A percentile compares a stretch with the other conserved stretches of the same genome.
Evolutionary conservation across 2,888 invertebrate species (phyloP).

Genomic region (Lepidonotus clava): DNA sequence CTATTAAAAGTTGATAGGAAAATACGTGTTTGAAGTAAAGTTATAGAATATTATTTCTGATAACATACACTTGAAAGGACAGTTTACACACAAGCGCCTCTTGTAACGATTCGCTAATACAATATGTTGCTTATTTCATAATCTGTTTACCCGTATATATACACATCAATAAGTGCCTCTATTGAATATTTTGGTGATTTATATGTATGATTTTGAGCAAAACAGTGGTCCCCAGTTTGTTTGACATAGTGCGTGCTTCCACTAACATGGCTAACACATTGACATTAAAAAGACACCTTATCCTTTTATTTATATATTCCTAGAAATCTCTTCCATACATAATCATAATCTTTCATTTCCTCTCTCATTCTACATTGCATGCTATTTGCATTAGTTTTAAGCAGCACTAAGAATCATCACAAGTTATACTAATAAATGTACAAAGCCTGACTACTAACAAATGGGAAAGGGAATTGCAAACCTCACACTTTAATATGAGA

Average conservation of each 20-base stretch:
- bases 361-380: not conserved
- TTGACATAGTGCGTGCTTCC: not conserved
- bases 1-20: too few relatives aligned
- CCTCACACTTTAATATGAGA: not conserved
- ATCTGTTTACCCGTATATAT: too few relatives aligned
- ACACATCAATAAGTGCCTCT: too few relatives aligned
- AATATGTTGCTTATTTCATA: too few relatives aligned
- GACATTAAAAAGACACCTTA: not conserved
- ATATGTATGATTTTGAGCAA: too few relatives aligned
- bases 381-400: not conserved
- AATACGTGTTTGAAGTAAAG: too few relatives aligned
- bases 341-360: conserved; percentile 2
- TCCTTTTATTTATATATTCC: not conserved
- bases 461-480: conserved; percentile 7
- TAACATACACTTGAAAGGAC: too few relatives aligned
- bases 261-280: not conserved
- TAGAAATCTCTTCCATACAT: not conserved
- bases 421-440: not conserved
- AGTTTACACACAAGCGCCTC: too few relatives aligned
- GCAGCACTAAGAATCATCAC: not conserved
- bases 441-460: not conserved
- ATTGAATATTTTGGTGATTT: too few relatives aligned
- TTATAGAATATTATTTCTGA: too few relatives aligned
- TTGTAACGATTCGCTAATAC: too few relatives aligned
- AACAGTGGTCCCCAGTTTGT: not conserved